phyloP scores from a whole-genome alignment of 2,113 vertebrate genomes.

The Crotophaga sulcirostris region DNA sequence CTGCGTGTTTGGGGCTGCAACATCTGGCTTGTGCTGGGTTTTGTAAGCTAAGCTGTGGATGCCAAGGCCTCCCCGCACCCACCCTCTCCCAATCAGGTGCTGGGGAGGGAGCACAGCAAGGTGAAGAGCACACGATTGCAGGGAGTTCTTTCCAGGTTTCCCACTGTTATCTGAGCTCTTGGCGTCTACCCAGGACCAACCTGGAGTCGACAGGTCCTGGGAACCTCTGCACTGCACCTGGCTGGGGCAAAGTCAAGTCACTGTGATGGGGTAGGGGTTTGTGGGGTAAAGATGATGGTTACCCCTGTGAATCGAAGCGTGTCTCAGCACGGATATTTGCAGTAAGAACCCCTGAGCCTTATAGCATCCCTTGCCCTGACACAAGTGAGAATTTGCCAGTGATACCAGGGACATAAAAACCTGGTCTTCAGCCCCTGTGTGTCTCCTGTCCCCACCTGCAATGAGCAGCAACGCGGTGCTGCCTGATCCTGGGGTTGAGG shows the following conservation, averaged over 20 bases:
- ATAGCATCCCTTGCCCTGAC: neutral
- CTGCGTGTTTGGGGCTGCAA: neutral
- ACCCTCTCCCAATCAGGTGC: neutral
- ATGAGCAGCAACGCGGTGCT: neutral
- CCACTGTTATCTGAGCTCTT: neutral
- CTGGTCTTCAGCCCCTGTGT: neutral
- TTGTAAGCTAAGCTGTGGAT: neutral
- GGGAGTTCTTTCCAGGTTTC: neutral
- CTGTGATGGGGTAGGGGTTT: neutral
- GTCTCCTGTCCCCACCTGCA: neutral
- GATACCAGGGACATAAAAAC: neutral
- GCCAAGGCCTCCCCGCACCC: neutral
- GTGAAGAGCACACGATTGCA: neutral
- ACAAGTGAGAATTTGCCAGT: neutral
- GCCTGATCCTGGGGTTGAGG: neutral
- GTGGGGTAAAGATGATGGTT: neutral
- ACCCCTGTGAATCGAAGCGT: neutral
- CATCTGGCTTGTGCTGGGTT: slow-evolving; percentile 21
- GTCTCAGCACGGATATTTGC: neutral
- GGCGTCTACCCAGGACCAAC: neutral
- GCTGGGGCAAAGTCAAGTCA: neutral
- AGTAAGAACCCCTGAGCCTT: neutral
- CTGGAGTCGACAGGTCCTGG: neutral
- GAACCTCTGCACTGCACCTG: neutral
- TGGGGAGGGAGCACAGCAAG: neutral